Evolutionary conservation across 92 coral and sea anemone species (phyloP), one percentile per base, ranked within the genome.

Genomic region (Diadumene lineata): DNA sequence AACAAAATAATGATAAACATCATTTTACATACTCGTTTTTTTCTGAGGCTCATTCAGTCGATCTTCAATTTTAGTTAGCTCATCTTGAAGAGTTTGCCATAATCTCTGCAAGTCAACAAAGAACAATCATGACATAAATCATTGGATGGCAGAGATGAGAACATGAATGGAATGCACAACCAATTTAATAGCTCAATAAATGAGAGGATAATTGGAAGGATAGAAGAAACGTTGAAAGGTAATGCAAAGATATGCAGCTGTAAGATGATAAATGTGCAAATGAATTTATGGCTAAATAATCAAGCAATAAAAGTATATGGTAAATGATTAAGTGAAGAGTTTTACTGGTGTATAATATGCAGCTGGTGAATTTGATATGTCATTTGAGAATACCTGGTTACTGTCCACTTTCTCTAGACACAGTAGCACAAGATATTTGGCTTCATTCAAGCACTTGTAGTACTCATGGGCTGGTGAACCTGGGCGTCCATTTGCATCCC

Each of bases 41-140:
- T 66, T 69, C 34, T 50, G 73, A 16, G 23, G 24, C 27, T 79
- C 88, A 44, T 80, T 86, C 70, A 94, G 64, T 77, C 92, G 77
- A 21, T 79, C 88, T 48, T 94, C 98, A 32, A 94, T 60, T 22
- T 89, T 88, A 57, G 73, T 73, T 4, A 94, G 86, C 76, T 91
- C 94, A 50, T 94, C 94, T 31, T 91, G 75, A 30, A 94, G 81
- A 23, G 78, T 81, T 31, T 91, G 85, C 29, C 88, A 82, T 60
- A 85, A 85, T 50, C 81, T 84, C 94, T 89, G 79, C 34, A 56
- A 68, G 18, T 7, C 25, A 64, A 22, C 31, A 17, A 18, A 33
- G 50, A 68, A 27, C 60, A 81, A 34, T 24, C 26, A 26, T n/a
- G 19, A 72, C 0, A 48, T 31, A 22, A 11, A 0, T 13, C n/a